These are phyloP conservation scores for Huso huso DNA, from an alignment of 2,797 vertebrate genomes.

Conservation along the genomic window DNA sequence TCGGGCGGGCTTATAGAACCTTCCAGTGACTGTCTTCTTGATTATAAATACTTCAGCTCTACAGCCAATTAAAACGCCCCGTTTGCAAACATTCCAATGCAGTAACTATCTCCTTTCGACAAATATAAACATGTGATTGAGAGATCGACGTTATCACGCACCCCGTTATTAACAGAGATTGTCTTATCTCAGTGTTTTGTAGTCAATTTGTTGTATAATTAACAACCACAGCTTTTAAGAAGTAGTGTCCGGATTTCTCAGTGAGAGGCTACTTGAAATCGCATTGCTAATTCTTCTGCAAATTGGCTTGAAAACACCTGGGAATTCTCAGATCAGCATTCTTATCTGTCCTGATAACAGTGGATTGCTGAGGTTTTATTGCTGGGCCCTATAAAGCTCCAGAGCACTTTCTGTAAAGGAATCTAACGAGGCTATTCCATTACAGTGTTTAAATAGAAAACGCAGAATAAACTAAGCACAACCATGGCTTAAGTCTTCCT, in stretches of 20 bases:
- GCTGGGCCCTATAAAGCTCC: not conserved
- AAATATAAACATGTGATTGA: no score
- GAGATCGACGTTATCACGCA: no score
- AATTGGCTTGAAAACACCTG: not conserved
- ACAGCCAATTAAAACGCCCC: no score
- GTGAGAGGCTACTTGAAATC: not conserved
- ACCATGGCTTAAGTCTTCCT: no score
- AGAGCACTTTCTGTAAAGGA: not conserved
- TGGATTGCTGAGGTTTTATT: not conserved
- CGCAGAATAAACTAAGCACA: no score
- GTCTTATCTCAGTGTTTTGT: conserved; percentile 17
- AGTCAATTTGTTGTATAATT: conserved; percentile 16
- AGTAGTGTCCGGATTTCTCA: not conserved
- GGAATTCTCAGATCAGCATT: not conserved
- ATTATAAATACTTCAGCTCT: no score
- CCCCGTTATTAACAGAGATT: not conserved
- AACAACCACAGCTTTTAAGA: conserved; percentile 1
- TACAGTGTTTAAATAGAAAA: no score
- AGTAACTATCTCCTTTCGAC: no score
- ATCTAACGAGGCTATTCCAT: no score
- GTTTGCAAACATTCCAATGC: no score
- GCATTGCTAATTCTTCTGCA: not conserved
- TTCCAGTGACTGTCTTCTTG: no score
- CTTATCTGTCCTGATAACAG: not conserved
- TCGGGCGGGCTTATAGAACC: no score